Base-by-base conservation (phyloP, 2,888 invertebrate genomes). In the Noctua janthina region DNA sequence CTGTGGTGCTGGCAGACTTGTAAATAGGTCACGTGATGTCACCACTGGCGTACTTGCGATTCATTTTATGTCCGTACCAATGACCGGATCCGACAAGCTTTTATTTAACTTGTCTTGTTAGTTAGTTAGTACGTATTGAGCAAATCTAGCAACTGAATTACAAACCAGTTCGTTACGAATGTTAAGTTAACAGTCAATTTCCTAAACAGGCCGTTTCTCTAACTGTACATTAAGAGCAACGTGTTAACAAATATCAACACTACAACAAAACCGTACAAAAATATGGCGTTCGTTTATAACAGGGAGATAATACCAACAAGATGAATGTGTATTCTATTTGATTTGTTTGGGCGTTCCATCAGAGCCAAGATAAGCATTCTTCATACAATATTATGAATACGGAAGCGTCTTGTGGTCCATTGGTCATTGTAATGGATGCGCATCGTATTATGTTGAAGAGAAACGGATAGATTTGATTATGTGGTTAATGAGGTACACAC, bases 341-440 rank as follows among this genome's bases (percentile, higher is more conserved):
- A 74, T 64, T 62, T 46, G 29, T 79, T 49, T 46, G 71, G 67
- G 46, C 51, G 43, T 67, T 82, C 79, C 76, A 68, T 82, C 39
- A 72, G 71, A 46, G 56, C 59, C 23, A 72, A 74, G 74, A 74
- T 74, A 76, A 76, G 68, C 54, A 84, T 82, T 73, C 72, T 78
- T 76, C 39, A 67, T 73, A 78, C 78, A 51, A 70, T 75, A 56
- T 70, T 83, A 71, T 82, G 82, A 85, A 85, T 82, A 74, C 69
- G 54, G 51, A 70, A 85, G 75, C 70, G 49, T 76, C 70, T 76
- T 51, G 64, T 51, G 66, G 49, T 62, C 59, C 76, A 76, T 84
- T 76, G 85, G 81, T 70, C 81, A 84, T 76, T 76, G 17, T 81
- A 85, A 83, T 83, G 20, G 59, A 83, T 81, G 84, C 76, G 84